phyloP scores from a whole-genome alignment of 2,113 vertebrate species.

The Ceyx cyanopectus region DNA sequence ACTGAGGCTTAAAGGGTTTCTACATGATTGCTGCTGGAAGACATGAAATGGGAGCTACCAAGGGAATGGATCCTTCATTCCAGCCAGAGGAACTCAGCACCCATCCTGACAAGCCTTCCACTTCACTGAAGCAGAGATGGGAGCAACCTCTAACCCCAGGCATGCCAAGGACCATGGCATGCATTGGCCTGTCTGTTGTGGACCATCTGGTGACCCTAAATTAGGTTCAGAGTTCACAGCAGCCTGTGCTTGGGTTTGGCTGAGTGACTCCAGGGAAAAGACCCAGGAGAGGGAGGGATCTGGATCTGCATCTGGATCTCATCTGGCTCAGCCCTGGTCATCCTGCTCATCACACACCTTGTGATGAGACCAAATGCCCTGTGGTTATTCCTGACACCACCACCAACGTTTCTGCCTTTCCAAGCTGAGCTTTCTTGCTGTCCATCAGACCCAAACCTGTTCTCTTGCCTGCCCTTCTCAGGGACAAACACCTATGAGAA shows the following conservation, averaged over 20 bases:
- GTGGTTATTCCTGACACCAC: accelerated
- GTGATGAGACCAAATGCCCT: not conserved
- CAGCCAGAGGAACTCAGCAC: not conserved
- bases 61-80: not conserved
- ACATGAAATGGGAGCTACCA: accelerated
- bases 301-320: not conserved
- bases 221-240: not conserved
- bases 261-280: not conserved
- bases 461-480: not conserved
- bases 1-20: not conserved
- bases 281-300: not conserved
- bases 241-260: not conserved
- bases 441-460: not conserved
- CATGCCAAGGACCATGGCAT: accelerated
- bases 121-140: not conserved
- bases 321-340: accelerated
- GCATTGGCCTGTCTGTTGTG: accelerated
- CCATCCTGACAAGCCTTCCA: not conserved
- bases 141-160: not conserved
- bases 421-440: not conserved
- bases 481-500: not conserved
- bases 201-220: not conserved
- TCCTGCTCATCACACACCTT: accelerated
- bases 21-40: not conserved
- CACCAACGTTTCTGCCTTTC: accelerated